phyloP scores from a whole-genome alignment of 1,140 invertebrate genomes.

The Drosophila lini region DNA sequence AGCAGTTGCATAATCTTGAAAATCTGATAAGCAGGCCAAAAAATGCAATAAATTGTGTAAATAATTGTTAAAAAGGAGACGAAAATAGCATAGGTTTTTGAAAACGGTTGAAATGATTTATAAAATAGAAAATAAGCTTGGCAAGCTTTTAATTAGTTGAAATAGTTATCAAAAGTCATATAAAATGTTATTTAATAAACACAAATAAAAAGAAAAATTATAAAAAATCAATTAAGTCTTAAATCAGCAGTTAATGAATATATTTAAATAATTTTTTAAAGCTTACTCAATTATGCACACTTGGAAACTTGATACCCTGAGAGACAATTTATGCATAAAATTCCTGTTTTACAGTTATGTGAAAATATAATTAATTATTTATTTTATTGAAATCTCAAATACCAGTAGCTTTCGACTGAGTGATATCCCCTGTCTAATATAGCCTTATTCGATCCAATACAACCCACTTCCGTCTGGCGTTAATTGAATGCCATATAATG shows the following conservation, averaged over 20 bases:
- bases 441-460: slow-evolving; percentile 21
- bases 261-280: background rate
- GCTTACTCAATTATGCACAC: background rate
- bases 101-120: background rate
- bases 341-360: background rate
- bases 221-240: background rate
- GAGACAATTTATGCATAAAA: slow-evolving; percentile 1
- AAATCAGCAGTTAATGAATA: background rate
- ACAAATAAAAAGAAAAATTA: no score
- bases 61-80: background rate
- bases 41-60: background rate
- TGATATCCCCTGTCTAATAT: slow-evolving; percentile 7
- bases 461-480: slow-evolving; percentile 53
- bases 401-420: slow-evolving; percentile 7
- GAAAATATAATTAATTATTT: slow-evolving; percentile 3
- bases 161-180: no score
- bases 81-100: background rate
- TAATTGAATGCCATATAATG: slow-evolving; percentile 42
- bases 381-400: background rate
- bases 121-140: background rate
- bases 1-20: slow-evolving; percentile 20
- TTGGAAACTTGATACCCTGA: background rate
- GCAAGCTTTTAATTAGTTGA: background rate
- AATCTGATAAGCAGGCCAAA: slow-evolving; percentile 6
- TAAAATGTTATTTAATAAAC: no score